phyloP scores from a whole-genome alignment of 2,888 invertebrate species.

The Copidosoma aretas region DNA sequence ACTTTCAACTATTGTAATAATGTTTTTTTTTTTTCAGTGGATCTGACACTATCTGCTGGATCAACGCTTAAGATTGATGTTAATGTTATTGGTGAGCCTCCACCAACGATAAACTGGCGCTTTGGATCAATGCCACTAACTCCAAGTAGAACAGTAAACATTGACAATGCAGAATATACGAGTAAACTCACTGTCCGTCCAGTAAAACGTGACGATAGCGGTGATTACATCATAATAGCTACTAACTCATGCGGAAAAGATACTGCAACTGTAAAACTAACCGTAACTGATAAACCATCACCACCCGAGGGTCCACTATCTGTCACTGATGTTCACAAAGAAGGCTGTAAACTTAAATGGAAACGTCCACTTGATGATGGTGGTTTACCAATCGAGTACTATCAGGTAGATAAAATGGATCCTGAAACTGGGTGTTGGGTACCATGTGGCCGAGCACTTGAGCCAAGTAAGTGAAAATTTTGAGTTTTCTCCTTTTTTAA shows the following conservation, averaged over 20 bases:
- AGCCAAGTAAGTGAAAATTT: conserved; percentile 70
- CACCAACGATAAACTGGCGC: conserved; percentile 92
- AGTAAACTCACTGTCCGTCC: conserved; percentile 86
- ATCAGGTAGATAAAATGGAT: conserved; percentile 94
- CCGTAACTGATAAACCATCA: conserved; percentile 85
- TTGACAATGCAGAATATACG: conserved; percentile 86
- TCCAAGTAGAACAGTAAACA: conserved; percentile 74
- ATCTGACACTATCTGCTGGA: conserved; percentile 90
- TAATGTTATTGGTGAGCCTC: conserved; percentile 92
- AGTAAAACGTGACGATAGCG: conserved; percentile 80
- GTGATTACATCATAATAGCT: conserved; percentile 86
- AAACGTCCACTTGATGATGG: conserved; percentile 95
- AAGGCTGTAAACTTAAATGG: conserved; percentile 95
- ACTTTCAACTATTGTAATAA: conserved; percentile 12
- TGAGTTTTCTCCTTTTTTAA: not conserved
- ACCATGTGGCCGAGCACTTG: conserved; percentile 82
- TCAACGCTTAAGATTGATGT: conserved; percentile 93
- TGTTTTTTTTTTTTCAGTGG: conserved; percentile 66
- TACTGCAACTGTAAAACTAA: conserved; percentile 79
- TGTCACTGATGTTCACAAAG: conserved; percentile 88
- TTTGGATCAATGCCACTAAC: conserved; percentile 81
- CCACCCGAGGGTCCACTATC: conserved; percentile 90
- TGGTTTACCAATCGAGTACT: conserved; percentile 92
- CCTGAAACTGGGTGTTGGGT: conserved; percentile 88
- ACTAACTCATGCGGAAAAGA: conserved; percentile 89